Evolutionary conservation across 2,113 vertebrate genomes (phyloP).

Genomic region (Eretmochelys imbricata): DNA sequence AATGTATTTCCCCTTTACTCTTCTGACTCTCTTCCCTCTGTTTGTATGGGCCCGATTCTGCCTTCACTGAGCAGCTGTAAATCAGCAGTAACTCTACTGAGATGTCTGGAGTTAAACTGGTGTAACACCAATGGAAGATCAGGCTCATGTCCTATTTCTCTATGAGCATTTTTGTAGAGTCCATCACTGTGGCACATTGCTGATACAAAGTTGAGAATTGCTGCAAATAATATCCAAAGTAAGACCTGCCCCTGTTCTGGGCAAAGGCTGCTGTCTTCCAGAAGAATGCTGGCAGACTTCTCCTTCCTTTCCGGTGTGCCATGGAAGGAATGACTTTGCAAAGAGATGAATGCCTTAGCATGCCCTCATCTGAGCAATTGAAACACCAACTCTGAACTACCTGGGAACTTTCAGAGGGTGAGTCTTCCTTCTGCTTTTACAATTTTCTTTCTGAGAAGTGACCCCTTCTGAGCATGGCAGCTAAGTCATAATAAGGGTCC

Average conservation of each 20-base stretch:
- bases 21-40: neutral
- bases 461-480: neutral
- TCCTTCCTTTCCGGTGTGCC: neutral
- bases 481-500: neutral
- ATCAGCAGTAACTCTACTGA: neutral
- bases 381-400: neutral
- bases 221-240: neutral
- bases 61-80: neutral
- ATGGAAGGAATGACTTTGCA: neutral
- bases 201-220: neutral
- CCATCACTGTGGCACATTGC: neutral
- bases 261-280: accelerated
- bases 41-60: neutral
- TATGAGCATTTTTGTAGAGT: neutral
- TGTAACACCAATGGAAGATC: neutral
- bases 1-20: neutral
- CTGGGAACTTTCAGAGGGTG: accelerated
- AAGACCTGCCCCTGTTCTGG: neutral
- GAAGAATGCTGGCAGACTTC: neutral
- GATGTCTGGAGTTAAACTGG: neutral
- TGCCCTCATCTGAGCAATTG: neutral
- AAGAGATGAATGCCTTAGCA: neutral
- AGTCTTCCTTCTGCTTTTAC: neutral
- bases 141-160: neutral
- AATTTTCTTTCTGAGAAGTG: neutral